Evolutionary conservation across 2,797 vertebrate genomes (phyloP), one percentile per base, ranked within the genome.

Genomic region (Chelidonichthys spinosus): DNA sequence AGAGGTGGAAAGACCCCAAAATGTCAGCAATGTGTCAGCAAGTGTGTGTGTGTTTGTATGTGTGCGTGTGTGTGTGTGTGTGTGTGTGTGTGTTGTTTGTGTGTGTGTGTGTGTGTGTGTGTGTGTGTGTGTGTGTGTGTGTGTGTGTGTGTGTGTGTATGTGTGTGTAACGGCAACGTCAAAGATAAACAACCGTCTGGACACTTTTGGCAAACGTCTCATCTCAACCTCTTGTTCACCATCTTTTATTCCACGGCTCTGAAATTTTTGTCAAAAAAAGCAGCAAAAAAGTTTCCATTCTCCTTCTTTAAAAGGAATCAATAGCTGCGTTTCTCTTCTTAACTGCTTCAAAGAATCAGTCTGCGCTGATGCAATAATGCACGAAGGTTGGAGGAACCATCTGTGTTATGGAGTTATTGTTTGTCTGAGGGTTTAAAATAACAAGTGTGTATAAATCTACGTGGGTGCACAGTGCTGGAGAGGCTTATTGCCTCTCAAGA

Each of bases 261-360:
- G 74, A 87, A 87, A 85, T 79, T 85, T 63, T 60, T 83, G 70
- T 83, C 73, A 82, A 76, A 82, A 56, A 78, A 56, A 44, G 50
- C n/a, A 14, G 37, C n/a, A 65, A 76, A 43, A 70, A 72, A 39
- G 50, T 65, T 74, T 76, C 73, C 72, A 70, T 64, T 77, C 58
- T 73, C 68, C 62, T 82, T n/a, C 18, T 90, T 90, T 89, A 81
- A 90, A 89, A 67, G 44, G 79, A 89, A 90, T 92, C 89, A 85
- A 92, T 90, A 85, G 56, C 58, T 55, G 72, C 60, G 72, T 88
- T 78, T 90, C 81, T 78, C 49, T 74, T 52, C 67, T 79, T 85
- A 88, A 87, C 75, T 42, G 78, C 84, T 85, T 86, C 81, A 87
- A 89, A 89, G 79, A 83, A 76, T 78, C 79, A 62, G 78, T 13